phyloP scores from a whole-genome alignment of 2,113 vertebrate genomes.

The Cyprinodon variegatus region DNA sequence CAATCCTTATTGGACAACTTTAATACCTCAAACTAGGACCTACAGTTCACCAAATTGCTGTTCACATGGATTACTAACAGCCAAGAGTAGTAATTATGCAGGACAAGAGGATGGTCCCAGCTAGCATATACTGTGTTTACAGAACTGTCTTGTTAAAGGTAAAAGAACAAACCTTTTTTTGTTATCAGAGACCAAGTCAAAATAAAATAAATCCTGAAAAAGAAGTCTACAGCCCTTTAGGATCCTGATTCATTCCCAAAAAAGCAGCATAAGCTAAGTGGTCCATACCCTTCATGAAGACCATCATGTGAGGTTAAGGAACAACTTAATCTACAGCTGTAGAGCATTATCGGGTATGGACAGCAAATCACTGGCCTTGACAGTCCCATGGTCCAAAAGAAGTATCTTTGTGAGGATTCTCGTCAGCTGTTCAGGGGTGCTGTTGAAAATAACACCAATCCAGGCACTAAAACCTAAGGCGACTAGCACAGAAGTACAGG shows the following conservation, averaged over 20 bases:
- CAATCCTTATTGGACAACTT: slow-evolving; percentile 13
- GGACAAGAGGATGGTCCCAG: slow-evolving; percentile 77
- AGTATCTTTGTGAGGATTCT: background rate
- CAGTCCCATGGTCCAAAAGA: background rate
- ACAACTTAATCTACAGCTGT: no score
- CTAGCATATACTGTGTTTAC: slow-evolving; percentile 83
- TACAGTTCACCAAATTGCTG: slow-evolving; percentile 86
- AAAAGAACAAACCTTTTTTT: slow-evolving; percentile 24
- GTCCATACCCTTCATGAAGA: no score
- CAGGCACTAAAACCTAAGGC: no score
- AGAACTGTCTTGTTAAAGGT: slow-evolving; percentile 89
- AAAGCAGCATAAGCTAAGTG: no score
- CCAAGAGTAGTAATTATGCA: slow-evolving; percentile 77
- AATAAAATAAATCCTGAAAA: no score
- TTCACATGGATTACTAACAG: slow-evolving; percentile 75
- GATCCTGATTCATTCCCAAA: background rate
- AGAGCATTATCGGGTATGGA: background rate
- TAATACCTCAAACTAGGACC: slow-evolving; percentile 87
- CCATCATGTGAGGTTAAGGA: no score
- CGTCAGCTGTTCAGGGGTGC: background rate
- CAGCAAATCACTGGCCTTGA: background rate
- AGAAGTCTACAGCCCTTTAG: no score
- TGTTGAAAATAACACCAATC: background rate
- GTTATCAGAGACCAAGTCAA: background rate
- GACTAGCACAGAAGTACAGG: background rate